Base-by-base conservation (phyloP, 2,888 invertebrate genomes). In the Tiliacea aurago region DNA sequence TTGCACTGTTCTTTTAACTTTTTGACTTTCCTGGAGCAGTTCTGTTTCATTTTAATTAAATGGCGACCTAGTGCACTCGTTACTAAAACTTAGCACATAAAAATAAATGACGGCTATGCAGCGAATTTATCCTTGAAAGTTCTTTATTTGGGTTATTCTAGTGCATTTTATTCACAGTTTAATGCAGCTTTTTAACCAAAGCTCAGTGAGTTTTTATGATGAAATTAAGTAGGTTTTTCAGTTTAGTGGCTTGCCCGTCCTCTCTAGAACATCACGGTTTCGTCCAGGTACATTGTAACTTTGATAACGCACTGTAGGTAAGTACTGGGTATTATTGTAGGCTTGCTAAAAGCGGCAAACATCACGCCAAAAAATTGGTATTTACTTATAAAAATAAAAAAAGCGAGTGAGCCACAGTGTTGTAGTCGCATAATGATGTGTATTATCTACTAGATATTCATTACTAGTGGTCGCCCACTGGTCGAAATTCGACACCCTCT, bases 91-190 rank as follows among this genome's bases (percentile, higher is more conserved):
- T 64, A 33, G 18, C 45, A 37, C 33, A 47, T 49, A 67, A 64
- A 70, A 70, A 66, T 45, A 49, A 66, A 80, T 58, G 59, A 74
- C 6, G 45, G 58, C 64, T 55, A 45, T 78, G 81, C 74, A 69
- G 81, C 0, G 43, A 62, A 41, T 41, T 45, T 59, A 58, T 69
- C 81, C 78, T 81, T 78, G 78, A 58, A 69, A 70, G 18, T 74
- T 68, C 65, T 67, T 61, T 49, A 73, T 55, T 66, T 56, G 20
- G 51, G 45, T 73, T 56, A 23, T 53, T 67, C 10, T 47, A 61
- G 56, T 47, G 20, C 28, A n/a, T 51, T 49, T 72, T 37, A 37
- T 4, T 37, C 6, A 37, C 37, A 5, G 37, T 37, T 37, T 61
- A 49, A 62, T 76, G 70, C 76, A 47, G 61, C 11, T 55, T 69